Conservation (phyloP, 2,113 vertebrate genomes). For the Leucopsar rothschildi region DNA sequence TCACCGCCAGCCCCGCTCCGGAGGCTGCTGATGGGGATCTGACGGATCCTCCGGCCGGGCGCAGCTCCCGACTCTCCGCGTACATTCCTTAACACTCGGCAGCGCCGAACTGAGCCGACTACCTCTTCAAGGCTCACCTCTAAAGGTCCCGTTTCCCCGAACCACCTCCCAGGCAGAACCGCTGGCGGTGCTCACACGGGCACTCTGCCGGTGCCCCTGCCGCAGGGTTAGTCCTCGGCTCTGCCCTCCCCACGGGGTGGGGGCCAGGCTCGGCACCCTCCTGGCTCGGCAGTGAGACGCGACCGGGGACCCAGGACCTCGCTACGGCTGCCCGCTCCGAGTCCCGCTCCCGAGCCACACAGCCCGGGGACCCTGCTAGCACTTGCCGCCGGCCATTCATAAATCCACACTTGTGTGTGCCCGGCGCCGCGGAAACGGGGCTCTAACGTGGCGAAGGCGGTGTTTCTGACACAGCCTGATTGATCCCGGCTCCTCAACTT, state of each 20-base stretch:
- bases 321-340: not conserved
- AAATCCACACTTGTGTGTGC: not conserved
- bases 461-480: not conserved
- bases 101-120: not conserved
- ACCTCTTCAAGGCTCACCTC: not conserved
- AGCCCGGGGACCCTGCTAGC: not conserved
- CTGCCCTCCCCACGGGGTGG: not conserved
- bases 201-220: not conserved
- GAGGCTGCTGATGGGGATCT: not conserved
- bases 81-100: not conserved
- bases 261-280: not conserved
- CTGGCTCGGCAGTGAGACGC: not conserved
- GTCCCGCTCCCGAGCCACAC: not conserved
- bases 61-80: not conserved
- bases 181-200: not conserved
- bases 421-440: not conserved
- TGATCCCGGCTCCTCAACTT: slow-evolving; percentile 22
- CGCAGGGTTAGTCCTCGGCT: not conserved
- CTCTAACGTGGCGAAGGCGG: not conserved
- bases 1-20: not conserved
- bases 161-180: accelerated
- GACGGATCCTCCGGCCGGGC: not conserved
- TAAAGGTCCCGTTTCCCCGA: slow-evolving; percentile 35
- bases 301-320: too few species aligned
- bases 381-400: slow-evolving; percentile 18